A percentile compares a stretch with the other conserved stretches of the same genome.
Conservation (phyloP, 1,140 invertebrate species). For the Stegodyphus dumicola region DNA sequence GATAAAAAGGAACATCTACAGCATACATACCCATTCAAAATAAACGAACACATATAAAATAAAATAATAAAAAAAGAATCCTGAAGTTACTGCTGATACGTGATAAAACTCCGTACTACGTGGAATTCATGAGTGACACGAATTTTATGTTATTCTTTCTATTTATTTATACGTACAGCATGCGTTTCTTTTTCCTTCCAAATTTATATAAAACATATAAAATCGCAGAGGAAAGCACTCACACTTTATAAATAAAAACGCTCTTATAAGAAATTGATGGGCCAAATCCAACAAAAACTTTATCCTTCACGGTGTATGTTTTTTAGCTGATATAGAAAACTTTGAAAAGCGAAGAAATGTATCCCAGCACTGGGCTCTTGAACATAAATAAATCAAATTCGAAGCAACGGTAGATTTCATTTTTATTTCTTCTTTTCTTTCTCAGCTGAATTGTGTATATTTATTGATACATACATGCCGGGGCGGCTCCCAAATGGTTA, state of each 20-base stretch:
- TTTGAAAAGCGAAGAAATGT: slow-evolving; percentile 1
- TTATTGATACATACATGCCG: slow-evolving; percentile 30
- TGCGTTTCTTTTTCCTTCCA: not conserved
- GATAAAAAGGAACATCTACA: slow-evolving; percentile 7
- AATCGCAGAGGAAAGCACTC: slow-evolving; percentile 28
- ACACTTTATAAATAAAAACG: slow-evolving; percentile 44
- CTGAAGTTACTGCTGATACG: slow-evolving; percentile 44
- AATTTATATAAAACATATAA: slow-evolving; percentile 47
- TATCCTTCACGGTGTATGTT: slow-evolving; percentile 5
- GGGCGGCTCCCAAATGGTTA: slow-evolving; percentile 2
- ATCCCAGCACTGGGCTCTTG: slow-evolving; percentile 14
- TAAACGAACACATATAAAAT: slow-evolving; percentile 37
- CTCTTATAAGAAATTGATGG: slow-evolving; percentile 53
- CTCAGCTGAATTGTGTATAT: not conserved
- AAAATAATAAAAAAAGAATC: slow-evolving; percentile 1
- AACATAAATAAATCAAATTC: slow-evolving; percentile 51
- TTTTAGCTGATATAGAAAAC: slow-evolving; percentile 9
- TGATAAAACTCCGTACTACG: slow-evolving; percentile 42
- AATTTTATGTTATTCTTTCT: not conserved
- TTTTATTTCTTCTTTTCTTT: not conserved
- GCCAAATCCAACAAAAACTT: slow-evolving; percentile 29
- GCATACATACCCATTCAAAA: slow-evolving; percentile 36
- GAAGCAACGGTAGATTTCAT: not conserved
- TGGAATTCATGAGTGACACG: slow-evolving; percentile 30
- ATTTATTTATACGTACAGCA: slow-evolving; percentile 15